Percentiles rank a stretch among this genome's conserved stretches.
These are phyloP conservation scores for Alexandromys oeconomus DNA, from an alignment of 2,797 vertebrate genomes.

Conservation along the genomic window DNA sequence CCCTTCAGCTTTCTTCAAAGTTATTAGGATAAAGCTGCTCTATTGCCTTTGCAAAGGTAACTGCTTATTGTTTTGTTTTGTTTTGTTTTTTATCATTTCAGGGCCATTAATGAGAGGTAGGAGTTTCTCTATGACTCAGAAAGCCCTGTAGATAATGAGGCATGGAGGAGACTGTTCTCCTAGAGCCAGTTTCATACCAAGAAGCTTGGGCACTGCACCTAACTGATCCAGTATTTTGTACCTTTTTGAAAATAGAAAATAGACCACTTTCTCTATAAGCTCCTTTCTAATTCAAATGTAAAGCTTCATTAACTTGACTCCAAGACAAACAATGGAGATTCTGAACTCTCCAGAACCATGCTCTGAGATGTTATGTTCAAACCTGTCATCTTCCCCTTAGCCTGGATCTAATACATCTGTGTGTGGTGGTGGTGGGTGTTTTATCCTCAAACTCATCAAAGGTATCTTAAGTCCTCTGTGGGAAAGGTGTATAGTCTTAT, in stretches of 20 bases:
- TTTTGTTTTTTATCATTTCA: background rate
- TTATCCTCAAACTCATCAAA: background rate
- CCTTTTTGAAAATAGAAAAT: constrained; percentile 6
- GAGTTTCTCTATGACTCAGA: background rate
- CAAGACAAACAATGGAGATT: background rate
- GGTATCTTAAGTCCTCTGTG: background rate
- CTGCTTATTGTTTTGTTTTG: background rate
- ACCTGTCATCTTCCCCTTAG: background rate
- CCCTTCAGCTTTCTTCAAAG: background rate
- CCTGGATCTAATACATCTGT: background rate
- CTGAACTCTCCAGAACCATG: background rate
- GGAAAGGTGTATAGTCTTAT: background rate
- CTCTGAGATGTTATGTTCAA: background rate
- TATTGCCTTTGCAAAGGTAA: background rate
- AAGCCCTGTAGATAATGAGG: background rate
- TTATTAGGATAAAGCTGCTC: background rate
- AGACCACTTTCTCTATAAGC: background rate
- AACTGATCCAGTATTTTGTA: background rate
- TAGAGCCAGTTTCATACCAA: background rate
- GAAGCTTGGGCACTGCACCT: background rate
- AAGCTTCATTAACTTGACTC: background rate
- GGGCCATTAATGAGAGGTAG: background rate
- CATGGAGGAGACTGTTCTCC: background rate
- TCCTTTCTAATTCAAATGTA: background rate
- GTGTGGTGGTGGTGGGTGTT: background rate